A percentile compares a stretch with the other conserved stretches of the same genome.
phyloP scores from a whole-genome alignment of 2,113 vertebrate species.

The Actenoides lindsayi region DNA sequence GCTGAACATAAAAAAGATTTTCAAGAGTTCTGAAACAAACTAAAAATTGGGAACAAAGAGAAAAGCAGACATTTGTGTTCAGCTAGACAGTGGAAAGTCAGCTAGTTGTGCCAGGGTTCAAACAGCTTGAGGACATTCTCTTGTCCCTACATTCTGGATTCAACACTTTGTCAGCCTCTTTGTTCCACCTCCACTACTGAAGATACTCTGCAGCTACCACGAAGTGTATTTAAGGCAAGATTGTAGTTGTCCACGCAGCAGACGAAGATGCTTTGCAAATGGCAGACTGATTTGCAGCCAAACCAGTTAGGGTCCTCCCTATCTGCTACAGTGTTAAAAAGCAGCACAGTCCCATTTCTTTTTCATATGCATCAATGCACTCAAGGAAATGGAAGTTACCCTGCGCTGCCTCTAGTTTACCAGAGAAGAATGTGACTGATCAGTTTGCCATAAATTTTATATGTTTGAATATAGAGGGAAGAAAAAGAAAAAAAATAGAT shows the following conservation, averaged over 20 bases:
- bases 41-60: background rate
- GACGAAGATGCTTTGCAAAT: too few relatives aligned
- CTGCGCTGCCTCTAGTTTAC: background rate
- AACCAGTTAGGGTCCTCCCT: background rate
- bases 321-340: accelerated
- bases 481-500: background rate
- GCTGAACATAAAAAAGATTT: background rate
- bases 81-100: background rate
- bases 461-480: background rate
- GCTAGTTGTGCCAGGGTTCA: background rate
- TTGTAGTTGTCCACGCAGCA: background rate
- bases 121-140: background rate
- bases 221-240: background rate
- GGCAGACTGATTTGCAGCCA: background rate
- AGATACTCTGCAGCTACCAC: background rate
- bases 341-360: background rate
- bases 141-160: background rate
- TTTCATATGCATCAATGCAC: background rate
- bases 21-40: background rate
- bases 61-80: background rate
- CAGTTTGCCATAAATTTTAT: background rate
- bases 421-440: background rate
- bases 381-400: background rate
- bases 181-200: background rate
- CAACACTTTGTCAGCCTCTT: background rate